phyloP scores from a whole-genome alignment of 1,140 invertebrate species.

The Leptopilina clavipes region DNA sequence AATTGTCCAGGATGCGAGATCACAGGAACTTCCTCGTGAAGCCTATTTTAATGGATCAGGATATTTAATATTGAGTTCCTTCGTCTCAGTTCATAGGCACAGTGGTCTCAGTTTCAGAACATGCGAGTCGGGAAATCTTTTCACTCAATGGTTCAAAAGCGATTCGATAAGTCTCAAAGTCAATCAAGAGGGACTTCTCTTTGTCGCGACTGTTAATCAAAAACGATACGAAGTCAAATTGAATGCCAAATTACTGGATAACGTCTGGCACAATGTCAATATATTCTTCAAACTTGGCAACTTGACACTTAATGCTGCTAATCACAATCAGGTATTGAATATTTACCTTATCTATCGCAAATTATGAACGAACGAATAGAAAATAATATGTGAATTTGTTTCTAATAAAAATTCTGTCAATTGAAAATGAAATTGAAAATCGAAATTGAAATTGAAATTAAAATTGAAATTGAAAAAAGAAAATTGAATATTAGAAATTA shows the following conservation, averaged over 20 bases:
- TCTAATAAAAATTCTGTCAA: no score
- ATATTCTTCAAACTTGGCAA: constrained; percentile 80
- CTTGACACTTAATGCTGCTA: constrained; percentile 78
- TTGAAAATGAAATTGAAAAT: no score
- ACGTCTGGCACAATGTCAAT: constrained; percentile 87
- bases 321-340: constrained; percentile 72
- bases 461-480: no score
- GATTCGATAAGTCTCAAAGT: constrained; percentile 81
- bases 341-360: no score
- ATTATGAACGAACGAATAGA: no score
- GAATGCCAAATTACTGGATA: constrained; percentile 82
- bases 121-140: constrained; percentile 84
- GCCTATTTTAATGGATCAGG: constrained; percentile 88
- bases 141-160: constrained; percentile 81
- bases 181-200: constrained; percentile 80
- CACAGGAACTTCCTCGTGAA: constrained; percentile 77
- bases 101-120: constrained; percentile 87
- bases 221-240: constrained; percentile 79
- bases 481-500: not conserved
- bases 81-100: constrained; percentile 84
- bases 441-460: no score
- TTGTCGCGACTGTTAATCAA: constrained; percentile 76
- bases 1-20: constrained; percentile 54
- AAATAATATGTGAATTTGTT: no score
- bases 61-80: constrained; percentile 80